phyloP scores from a whole-genome alignment of 2,113 vertebrate species.

The Leucopsar rothschildi region DNA sequence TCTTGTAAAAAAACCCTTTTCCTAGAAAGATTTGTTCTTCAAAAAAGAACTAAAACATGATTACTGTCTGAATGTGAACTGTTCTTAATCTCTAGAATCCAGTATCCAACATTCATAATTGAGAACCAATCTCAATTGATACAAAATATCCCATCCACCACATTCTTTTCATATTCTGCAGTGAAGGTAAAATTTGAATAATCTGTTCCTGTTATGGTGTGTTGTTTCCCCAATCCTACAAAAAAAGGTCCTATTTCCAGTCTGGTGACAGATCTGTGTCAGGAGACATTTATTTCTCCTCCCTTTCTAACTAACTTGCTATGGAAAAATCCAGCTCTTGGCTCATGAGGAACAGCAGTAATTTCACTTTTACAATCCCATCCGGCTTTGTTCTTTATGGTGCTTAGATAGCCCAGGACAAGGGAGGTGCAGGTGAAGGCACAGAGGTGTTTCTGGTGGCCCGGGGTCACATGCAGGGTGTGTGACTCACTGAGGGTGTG shows the following conservation, averaged over 20 bases:
- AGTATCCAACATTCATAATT: neutral
- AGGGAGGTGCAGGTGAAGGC: neutral
- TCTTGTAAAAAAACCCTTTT: neutral
- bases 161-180: neutral
- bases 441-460: neutral
- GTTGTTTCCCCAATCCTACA: neutral
- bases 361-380: neutral
- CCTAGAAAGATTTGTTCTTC: neutral
- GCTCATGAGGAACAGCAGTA: neutral
- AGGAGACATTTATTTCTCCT: neutral
- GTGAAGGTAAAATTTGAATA: neutral
- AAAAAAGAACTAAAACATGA: neutral
- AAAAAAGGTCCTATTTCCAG: neutral
- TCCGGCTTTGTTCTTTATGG: neutral
- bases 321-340: neutral
- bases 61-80: neutral
- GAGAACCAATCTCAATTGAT: neutral
- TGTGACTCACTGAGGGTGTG: conserved; percentile 82
- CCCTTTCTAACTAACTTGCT: neutral
- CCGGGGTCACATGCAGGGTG: neutral
- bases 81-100: neutral
- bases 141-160: neutral
- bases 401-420: neutral
- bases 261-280: neutral
- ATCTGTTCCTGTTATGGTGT: neutral